Evolutionary conservation across 2,797 vertebrate genomes (phyloP).

Genomic region (Champsocephalus esox): DNA sequence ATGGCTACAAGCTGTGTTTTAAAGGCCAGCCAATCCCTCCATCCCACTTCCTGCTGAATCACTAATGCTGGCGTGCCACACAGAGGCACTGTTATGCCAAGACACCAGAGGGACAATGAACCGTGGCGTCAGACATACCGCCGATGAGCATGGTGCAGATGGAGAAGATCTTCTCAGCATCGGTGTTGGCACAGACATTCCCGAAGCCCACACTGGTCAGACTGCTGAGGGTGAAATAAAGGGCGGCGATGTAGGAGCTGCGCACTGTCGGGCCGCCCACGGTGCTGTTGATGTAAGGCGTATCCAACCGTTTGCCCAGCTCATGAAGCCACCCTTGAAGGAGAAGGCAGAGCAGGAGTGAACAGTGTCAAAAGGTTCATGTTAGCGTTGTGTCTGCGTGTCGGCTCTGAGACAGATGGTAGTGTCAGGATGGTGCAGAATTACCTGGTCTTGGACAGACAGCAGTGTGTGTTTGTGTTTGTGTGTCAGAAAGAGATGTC

Average conservation of each 20-base stretch:
- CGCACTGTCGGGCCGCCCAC: constrained; percentile 92
- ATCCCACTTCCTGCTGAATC: constrained; percentile 50
- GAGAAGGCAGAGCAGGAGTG: constrained; percentile 6
- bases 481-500: constrained; percentile 22
- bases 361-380: constrained; percentile 21
- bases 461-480: constrained; percentile 20
- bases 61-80: constrained; percentile 33
- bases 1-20: constrained; percentile 45
- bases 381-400: constrained; percentile 10
- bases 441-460: constrained; percentile 9
- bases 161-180: constrained; percentile 97
- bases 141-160: constrained; percentile 98
- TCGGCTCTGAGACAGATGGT: constrained; percentile 5
- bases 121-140: constrained; percentile 80
- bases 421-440: background rate
- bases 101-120: constrained; percentile 39
- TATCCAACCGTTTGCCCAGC: constrained; percentile 94
- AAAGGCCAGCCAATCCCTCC: constrained; percentile 53
- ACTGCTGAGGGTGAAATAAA: constrained; percentile 99
- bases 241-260: constrained; percentile 95
- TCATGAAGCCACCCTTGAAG: constrained; percentile 94
- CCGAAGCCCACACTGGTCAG: constrained; percentile 97
- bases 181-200: constrained; percentile 97
- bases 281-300: constrained; percentile 92
- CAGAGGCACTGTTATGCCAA: constrained; percentile 39